These are phyloP conservation scores for Panagrolaimus sp. DNA, from an alignment of 1,140 invertebrate genomes.

Conservation along the genomic window DNA sequence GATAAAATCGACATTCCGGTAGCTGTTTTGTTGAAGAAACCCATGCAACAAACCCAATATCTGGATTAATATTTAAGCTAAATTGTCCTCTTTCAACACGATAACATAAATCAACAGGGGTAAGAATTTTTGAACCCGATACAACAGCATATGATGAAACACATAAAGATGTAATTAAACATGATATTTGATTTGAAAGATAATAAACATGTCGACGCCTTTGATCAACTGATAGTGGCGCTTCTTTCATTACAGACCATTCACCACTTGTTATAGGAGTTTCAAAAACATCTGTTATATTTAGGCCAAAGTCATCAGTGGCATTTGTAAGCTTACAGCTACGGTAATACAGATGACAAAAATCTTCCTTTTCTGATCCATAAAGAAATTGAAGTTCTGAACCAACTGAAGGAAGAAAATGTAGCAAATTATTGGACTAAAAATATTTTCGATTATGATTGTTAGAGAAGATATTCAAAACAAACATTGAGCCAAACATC, in stretches of 20 bases:
- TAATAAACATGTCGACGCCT: constrained; percentile 42
- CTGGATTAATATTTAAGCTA: constrained; percentile 40
- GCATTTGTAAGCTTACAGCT: neutral
- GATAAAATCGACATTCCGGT: constrained; percentile 73
- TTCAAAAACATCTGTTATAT: neutral
- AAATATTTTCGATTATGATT: neutral
- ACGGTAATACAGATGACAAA: constrained; percentile 39
- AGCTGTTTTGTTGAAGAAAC: constrained; percentile 78
- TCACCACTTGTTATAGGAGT: constrained; percentile 21
- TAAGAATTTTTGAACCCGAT: constrained; percentile 55
- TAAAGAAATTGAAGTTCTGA: constrained; percentile 27
- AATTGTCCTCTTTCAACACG: constrained; percentile 44
- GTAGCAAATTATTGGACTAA: constrained; percentile 38
- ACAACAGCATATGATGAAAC: constrained; percentile 58
- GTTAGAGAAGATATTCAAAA: constrained; percentile 16
- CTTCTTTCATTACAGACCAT: constrained; percentile 43
- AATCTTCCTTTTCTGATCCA: constrained; percentile 38
- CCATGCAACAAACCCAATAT: constrained; percentile 70
- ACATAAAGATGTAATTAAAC: constrained; percentile 28
- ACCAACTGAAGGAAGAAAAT: constrained; percentile 28
- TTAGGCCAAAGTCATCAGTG: no score
- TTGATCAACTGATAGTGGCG: constrained; percentile 32
- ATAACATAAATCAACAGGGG: constrained; percentile 60
- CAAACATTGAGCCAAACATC: constrained; percentile 39
- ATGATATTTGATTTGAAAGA: constrained; percentile 38